Conservation (phyloP, 2,888 invertebrate species). For the Agrotis clavis region DNA sequence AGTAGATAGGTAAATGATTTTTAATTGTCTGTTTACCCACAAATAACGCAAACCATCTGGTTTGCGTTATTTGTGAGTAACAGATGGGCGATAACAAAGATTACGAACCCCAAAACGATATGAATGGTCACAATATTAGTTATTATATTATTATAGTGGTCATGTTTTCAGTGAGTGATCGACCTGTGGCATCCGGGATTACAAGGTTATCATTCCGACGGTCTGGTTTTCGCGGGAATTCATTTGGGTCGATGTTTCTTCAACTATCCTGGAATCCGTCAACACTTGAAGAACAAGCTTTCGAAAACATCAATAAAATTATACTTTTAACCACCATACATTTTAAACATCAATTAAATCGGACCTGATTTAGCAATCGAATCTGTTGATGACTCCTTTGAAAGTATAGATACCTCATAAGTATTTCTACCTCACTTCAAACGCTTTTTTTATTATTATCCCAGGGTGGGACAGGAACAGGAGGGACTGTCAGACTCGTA, state of each 20-base stretch:
- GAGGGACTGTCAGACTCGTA: no score
- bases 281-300: no score
- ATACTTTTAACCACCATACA: no score
- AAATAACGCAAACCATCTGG: constrained; percentile 16
- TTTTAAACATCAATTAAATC: no score
- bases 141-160: background rate
- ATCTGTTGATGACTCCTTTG: background rate
- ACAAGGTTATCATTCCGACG: background rate
- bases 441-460: no score
- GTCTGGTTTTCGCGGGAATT: background rate
- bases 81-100: constrained; percentile 26
- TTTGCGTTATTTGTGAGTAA: no score
- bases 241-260: background rate
- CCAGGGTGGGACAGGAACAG: no score
- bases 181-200: background rate
- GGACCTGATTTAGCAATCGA: background rate
- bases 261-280: background rate
- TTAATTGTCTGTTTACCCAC: constrained; percentile 42
- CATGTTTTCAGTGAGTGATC: constrained; percentile 27
- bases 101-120: constrained; percentile 3
- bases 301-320: no score
- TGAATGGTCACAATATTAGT: background rate
- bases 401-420: background rate
- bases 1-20: background rate
- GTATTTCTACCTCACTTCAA: no score